Base-by-base conservation (phyloP, 2,113 vertebrate species). In the Bostrychus sinensis region DNA sequence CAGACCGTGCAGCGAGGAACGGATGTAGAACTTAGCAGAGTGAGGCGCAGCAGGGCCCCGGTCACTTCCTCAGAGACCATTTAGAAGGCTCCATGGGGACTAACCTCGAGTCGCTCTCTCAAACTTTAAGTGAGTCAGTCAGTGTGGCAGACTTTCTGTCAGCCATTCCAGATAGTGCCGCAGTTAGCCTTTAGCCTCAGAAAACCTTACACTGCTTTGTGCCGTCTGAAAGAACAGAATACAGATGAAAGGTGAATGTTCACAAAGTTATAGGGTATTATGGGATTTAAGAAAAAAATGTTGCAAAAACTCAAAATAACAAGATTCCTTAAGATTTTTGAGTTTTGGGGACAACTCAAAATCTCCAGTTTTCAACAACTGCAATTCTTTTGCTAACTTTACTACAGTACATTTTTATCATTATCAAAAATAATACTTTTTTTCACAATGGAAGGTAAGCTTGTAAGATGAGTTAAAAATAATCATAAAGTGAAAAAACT, bases 1-100 rank as follows among this genome's bases (percentile, higher is more conserved):
- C 38, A 26, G 56, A 54, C 56, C 60, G 63, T 11, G 61, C 61
- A 64, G 32, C 23, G n/a, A 59, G 46, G 23, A 23, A 30, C 51
- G 5, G 19, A 13, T 45, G 43, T 66, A 22, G 9, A 11, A 58
- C 28, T 3, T 0, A 22, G 11, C 0, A 14, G 37, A 38, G 11
- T 41, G 36, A 0, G 16, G 57, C 17, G 5, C 0, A 0, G 19
- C 36, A 39, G 16, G 12, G 62, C 54, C 23, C 45, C 37, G 16
- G 50, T 13, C 38, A 16, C 17, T 23, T 43, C 14, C 16, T 11
- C 7, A 1, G 13, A 51, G 25, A 6, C 8, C 50, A 13, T 69
- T 45, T 32, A 32, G 11, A 57, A 3, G 36, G 36, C 16, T 51
- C 25, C 48, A 30, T 14, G 14, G 48, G 25, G 26, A 28, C 2